These are phyloP conservation scores for Pammene aurita DNA, from an alignment of 2,888 invertebrate species.

Conservation along the genomic window DNA sequence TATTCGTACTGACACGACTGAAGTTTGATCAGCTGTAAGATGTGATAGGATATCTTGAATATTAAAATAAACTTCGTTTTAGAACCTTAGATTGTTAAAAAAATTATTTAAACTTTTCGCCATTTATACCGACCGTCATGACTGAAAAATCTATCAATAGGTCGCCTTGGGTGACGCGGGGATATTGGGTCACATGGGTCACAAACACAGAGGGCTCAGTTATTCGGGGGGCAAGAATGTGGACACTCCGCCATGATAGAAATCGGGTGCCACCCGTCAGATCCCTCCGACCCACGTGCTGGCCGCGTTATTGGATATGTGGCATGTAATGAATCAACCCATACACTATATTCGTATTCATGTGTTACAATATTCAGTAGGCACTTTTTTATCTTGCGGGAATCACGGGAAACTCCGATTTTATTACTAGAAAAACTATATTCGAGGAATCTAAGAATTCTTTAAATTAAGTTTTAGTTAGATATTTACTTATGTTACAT, in stretches of 20 bases:
- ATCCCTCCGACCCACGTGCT: conserved; percentile 23
- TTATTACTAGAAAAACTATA: no score
- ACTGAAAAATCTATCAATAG: conserved; percentile 16
- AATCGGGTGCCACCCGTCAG: conserved; percentile 20
- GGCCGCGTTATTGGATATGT: conserved; percentile 31
- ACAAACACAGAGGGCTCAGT: conserved; percentile 22
- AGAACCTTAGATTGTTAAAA: background rate
- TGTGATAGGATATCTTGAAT: no score
- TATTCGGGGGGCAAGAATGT: conserved; percentile 34
- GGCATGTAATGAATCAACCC: conserved; percentile 35
- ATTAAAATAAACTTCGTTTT: background rate
- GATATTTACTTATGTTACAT: no score
- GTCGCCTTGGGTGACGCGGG: background rate
- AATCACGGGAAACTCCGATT: background rate
- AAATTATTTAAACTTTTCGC: background rate
- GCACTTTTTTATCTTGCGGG: background rate
- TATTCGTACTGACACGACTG: no score
- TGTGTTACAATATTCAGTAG: background rate
- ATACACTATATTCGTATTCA: conserved; percentile 10
- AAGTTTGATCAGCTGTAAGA: no score
- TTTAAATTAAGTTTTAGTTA: no score
- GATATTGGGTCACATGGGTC: conserved; percentile 10
- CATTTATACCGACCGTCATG: background rate
- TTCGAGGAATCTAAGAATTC: no score
- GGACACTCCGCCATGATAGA: conserved; percentile 24